A percentile compares a stretch with the other conserved stretches of the same genome.
Conservation (phyloP, 1,140 invertebrate genomes). For the Meloidogyne hapla region DNA sequence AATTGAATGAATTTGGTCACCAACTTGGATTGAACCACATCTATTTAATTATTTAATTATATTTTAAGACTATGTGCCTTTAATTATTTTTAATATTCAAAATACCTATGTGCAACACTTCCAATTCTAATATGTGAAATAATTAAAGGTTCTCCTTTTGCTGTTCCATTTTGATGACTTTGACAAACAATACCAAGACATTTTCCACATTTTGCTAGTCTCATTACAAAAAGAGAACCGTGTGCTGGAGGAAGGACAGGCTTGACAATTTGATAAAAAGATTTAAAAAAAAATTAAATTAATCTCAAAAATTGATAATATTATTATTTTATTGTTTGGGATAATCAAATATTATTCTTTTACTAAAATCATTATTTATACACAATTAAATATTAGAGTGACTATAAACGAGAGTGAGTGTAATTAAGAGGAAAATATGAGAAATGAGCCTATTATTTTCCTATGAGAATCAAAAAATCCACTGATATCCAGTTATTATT, state of each 20-base stretch:
- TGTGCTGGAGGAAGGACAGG: constrained; percentile 79
- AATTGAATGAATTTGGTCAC: constrained; percentile 82
- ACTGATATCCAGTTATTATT: too few species aligned
- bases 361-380: too few species aligned
- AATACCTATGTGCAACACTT: constrained; percentile 78
- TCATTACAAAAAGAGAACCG: constrained; percentile 80
- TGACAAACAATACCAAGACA: constrained; percentile 83
- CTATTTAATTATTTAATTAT: too few species aligned
- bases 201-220: constrained; percentile 75
- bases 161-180: constrained; percentile 67
- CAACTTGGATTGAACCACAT: constrained; percentile 77
- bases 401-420: too few species aligned
- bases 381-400: too few species aligned
- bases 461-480: too few species aligned
- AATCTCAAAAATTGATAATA: background rate
- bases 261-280: constrained; percentile 70
- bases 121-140: constrained; percentile 83
- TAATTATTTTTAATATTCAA: too few species aligned
- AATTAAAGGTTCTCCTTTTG: constrained; percentile 71
- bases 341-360: too few species aligned
- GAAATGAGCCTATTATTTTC: too few species aligned
- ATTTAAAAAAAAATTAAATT: background rate
- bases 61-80: too few species aligned
- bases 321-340: background rate
- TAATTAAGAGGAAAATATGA: too few species aligned